Conservation (phyloP, 2,888 invertebrate genomes). For the Aleiodes alternator region DNA sequence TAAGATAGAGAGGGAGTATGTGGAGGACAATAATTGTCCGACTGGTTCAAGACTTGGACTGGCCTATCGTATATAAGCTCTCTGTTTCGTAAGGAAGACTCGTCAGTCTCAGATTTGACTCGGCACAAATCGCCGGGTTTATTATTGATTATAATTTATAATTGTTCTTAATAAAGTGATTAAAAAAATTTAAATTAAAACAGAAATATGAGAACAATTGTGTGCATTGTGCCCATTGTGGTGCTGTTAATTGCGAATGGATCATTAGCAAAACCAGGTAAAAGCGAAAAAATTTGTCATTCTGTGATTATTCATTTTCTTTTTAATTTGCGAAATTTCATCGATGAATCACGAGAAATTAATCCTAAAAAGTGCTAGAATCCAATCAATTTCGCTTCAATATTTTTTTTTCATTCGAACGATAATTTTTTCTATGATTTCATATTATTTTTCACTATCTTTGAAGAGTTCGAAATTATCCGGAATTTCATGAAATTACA, state of each 20-base stretch:
- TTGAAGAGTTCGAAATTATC: too few relatives aligned
- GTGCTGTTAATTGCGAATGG: constrained; percentile 60
- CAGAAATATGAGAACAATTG: constrained; percentile 59
- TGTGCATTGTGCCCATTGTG: constrained; percentile 66
- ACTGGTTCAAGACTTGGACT: constrained; percentile 54
- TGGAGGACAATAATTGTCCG: constrained; percentile 63
- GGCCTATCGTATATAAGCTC: constrained; percentile 70
- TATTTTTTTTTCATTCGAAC: too few relatives aligned
- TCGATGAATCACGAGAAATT: too few relatives aligned
- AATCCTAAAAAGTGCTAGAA: too few relatives aligned
- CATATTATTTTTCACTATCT: too few relatives aligned
- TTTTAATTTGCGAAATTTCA: too few relatives aligned
- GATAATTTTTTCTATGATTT: too few relatives aligned
- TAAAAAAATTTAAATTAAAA: constrained; percentile 9
- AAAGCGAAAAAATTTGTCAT: constrained; percentile 48
- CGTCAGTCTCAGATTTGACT: constrained; percentile 67
- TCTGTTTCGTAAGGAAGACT: constrained; percentile 60
- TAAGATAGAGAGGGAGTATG: constrained; percentile 20
- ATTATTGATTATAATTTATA: neutral
- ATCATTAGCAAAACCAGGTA: constrained; percentile 64
- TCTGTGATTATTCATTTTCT: neutral
- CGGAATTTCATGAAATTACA: too few relatives aligned
- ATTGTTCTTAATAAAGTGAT: constrained; percentile 25
- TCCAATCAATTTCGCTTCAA: too few relatives aligned
- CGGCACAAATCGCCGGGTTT: constrained; percentile 54